Conservation (phyloP, 1,140 invertebrate species). For the Physella acuta region DNA sequence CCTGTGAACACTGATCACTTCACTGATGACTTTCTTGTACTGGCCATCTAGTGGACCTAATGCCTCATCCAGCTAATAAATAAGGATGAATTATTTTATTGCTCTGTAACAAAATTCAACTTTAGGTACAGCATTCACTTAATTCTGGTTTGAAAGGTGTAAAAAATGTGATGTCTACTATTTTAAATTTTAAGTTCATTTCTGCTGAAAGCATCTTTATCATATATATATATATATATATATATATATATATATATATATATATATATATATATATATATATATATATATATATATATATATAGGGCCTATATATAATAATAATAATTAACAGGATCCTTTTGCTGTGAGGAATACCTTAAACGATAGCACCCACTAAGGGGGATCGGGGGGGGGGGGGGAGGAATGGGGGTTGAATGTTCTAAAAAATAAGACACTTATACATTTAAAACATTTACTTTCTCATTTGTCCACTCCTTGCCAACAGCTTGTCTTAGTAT, state of each 20-base stretch:
- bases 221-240: too few relatives aligned
- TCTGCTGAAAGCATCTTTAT: not conserved
- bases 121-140: not conserved
- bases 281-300: too few relatives aligned
- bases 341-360: not conserved
- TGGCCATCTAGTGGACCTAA: constrained; percentile 35
- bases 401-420: not conserved
- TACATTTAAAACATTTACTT: not conserved
- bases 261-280: too few relatives aligned
- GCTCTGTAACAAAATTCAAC: not conserved
- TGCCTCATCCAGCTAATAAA: constrained; percentile 32
- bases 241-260: too few relatives aligned
- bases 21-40: constrained; percentile 35
- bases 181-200: not conserved
- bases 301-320: too few relatives aligned
- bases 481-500: constrained; percentile 10
- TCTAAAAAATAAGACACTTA: not conserved
- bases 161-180: not conserved
- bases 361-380: not conserved
- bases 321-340: not conserved
- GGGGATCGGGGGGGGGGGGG: not conserved
- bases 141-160: not conserved
- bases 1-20: constrained; percentile 36
- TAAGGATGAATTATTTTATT: not conserved
- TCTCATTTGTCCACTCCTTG: constrained; percentile 7